phyloP scores from a whole-genome alignment of 2,797 vertebrate genomes.

The Sparus aurata region DNA sequence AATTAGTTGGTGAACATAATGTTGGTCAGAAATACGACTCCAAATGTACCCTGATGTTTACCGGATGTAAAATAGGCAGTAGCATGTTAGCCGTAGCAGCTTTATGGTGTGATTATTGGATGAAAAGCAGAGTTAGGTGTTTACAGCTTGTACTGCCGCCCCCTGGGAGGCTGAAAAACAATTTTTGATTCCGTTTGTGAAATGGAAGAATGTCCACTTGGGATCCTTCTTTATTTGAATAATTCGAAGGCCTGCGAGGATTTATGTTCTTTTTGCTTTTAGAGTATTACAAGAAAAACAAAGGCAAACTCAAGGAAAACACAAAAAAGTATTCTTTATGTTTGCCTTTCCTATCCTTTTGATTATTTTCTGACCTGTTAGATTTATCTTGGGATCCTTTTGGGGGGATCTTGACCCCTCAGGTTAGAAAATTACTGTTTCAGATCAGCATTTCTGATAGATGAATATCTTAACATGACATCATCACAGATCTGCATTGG shows the following conservation, averaged over 20 bases:
- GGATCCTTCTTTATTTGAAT: background rate
- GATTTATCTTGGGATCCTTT: background rate
- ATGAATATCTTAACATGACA: background rate
- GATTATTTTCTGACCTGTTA: background rate
- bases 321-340: background rate
- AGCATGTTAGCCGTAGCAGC: background rate
- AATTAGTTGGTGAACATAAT: background rate
- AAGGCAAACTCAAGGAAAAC: background rate
- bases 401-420: background rate
- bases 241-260: background rate
- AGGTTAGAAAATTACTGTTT: background rate
- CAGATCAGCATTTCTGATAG: background rate
- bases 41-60: background rate
- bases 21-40: background rate
- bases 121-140: background rate
- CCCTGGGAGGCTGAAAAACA: background rate
- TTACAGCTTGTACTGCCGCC: background rate
- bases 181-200: no score
- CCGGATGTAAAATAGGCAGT: background rate
- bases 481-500: background rate
- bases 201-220: background rate
- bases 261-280: background rate
- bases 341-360: slow-evolving; percentile 6
- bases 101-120: background rate
- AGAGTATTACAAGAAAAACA: slow-evolving; percentile 14